Evolutionary conservation across 2,113 vertebrate species (phyloP), one percentile per base, ranked within the genome.

Genomic region (Cygnus atratus): DNA sequence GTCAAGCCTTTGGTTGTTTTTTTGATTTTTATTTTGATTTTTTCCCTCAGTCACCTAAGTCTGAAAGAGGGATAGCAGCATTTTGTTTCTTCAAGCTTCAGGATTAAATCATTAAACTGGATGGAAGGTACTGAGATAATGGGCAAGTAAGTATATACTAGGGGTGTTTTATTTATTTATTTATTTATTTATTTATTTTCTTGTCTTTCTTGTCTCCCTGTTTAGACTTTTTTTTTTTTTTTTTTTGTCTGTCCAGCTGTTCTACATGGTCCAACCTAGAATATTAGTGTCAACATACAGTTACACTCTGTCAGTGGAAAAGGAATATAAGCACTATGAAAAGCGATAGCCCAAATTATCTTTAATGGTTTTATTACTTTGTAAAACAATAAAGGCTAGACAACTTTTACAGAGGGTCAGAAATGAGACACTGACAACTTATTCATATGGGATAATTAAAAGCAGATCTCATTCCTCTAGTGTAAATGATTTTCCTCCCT

Each of bases 401-500:
- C 12, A 55, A 5, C 7, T 80, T 92, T 54, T 86, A 26, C 17
- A 72, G 50, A 81, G 1, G 26, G 26, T 77, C 73, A 94, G 61
- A 82, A 88, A 92, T 11, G 3, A 92, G 57, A 66, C 52, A 66
- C 33, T 57, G 48, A 71, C 29, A 89, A 82, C 68, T 76, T 79
- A 79, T 92, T 92, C 9, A 82, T 82, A 6, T 52, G 46, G 12
- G 29, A 75, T 76, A 88, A 90, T 88, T 86, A 92, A 90, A 87
- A 91, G 6, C 10, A 84, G 73, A 55, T 57, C 22, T 78, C 62
- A 66, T 11, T 73, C 58, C 54, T 84, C 59, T 37, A 18, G 20
- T 66, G 28, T 52, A 92, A 78, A 67, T 54, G 0, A 43, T 9
- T 71, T 5, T 55, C 12, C 87, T 66, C 37, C 17, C 35, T 78